Evolutionary conservation across 2,888 invertebrate species (phyloP).

Genomic region (Drosophila peninsularis): DNA sequence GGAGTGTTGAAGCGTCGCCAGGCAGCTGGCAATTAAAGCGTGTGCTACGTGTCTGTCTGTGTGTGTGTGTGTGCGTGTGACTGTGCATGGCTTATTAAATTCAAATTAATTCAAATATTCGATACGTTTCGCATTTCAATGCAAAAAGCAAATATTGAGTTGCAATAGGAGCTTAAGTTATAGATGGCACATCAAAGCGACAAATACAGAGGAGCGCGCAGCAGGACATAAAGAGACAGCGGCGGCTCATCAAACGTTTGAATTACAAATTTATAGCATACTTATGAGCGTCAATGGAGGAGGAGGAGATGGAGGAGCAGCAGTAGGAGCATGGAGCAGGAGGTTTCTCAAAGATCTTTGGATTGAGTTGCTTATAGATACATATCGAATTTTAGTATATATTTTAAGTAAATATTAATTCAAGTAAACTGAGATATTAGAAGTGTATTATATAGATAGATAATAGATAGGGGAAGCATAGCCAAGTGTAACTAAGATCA

Average conservation of each 20-base stretch:
- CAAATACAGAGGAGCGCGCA: background rate
- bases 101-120: constrained; percentile 38
- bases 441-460: no score
- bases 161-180: constrained; percentile 28
- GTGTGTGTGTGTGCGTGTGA: constrained; percentile 6
- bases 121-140: constrained; percentile 23
- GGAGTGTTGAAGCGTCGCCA: constrained; percentile 33
- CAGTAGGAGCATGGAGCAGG: background rate
- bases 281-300: constrained; percentile 29
- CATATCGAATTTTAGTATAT: background rate
- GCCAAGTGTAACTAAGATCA: no score
- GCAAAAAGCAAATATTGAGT: constrained; percentile 18
- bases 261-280: constrained; percentile 46
- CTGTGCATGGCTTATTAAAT: constrained; percentile 18
- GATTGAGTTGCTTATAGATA: background rate
- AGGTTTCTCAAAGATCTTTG: background rate
- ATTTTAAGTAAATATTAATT: background rate
- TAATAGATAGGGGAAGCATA: no score
- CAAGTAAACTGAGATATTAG: no score
- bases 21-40: constrained; percentile 47
- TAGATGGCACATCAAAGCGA: constrained; percentile 16
- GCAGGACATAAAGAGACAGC: background rate
- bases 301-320: background rate
- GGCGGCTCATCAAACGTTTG: constrained; percentile 18
- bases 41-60: no score